A percentile compares a stretch with the other conserved stretches of the same genome.
phyloP scores from a whole-genome alignment of 2,797 vertebrate species.

The Coilia nasus region DNA sequence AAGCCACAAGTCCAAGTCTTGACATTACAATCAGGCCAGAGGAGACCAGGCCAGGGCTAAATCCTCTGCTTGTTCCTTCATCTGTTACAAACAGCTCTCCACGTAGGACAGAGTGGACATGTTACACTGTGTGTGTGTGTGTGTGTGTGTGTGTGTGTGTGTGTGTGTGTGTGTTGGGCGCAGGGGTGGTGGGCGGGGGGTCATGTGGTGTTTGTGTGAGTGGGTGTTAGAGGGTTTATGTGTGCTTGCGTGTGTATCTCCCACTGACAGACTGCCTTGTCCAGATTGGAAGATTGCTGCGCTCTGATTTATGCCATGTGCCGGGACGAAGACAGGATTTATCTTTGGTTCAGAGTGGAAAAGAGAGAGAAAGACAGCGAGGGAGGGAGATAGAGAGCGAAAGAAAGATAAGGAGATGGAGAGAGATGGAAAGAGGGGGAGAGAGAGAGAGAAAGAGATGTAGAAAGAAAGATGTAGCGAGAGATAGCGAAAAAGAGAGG shows the following conservation, averaged over 20 bases:
- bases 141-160: neutral
- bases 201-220: neutral
- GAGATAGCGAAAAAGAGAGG: neutral
- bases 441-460: too few species aligned
- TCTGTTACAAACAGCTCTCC: neutral
- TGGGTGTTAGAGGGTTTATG: neutral
- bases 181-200: too few species aligned
- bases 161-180: neutral
- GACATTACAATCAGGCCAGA: constrained; percentile 68
- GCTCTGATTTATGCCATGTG: neutral
- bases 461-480: neutral
- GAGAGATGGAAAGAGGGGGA: neutral
- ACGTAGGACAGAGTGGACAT: neutral
- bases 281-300: neutral
- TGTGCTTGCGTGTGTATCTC: neutral
- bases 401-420: too few species aligned
- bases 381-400: neutral
- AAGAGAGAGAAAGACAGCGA: neutral
- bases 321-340: neutral
- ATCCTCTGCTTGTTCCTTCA: too few species aligned
- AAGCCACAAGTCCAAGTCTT: constrained; percentile 62
- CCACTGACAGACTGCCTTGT: constrained; percentile 15
- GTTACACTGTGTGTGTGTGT: neutral
- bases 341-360: neutral
- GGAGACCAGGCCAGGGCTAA: constrained; percentile 43